Percentiles rank a stretch among this genome's conserved stretches.
phyloP scores from a whole-genome alignment of 2,113 vertebrate genomes.

The Monopterus albus region DNA sequence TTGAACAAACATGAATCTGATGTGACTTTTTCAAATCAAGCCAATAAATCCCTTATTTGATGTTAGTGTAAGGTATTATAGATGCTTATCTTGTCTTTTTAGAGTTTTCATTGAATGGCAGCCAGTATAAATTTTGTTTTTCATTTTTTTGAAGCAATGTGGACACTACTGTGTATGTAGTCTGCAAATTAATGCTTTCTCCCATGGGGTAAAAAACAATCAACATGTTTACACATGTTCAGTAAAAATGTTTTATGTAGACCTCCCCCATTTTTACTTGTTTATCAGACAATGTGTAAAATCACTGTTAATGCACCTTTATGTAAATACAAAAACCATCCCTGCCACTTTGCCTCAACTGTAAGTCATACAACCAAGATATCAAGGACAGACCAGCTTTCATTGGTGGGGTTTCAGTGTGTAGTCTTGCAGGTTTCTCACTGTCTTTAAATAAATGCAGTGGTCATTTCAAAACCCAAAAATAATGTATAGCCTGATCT shows the following conservation, averaged over 20 bases:
- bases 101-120: slow-evolving; percentile 10
- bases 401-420: neutral
- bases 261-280: too few species aligned
- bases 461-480: neutral
- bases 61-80: neutral
- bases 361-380: too few species aligned
- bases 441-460: neutral
- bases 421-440: too few species aligned
- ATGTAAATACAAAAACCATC: too few species aligned
- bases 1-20: slow-evolving; percentile 20
- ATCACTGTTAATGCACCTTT: slow-evolving; percentile 1
- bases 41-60: slow-evolving; percentile 27
- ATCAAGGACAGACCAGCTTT: neutral
- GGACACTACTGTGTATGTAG: slow-evolving; percentile 11
- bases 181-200: slow-evolving; percentile 1
- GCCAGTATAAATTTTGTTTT: neutral
- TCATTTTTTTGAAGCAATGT: too few species aligned
- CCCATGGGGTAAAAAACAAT: neutral
- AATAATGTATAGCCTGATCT: neutral
- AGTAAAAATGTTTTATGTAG: neutral
- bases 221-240: slow-evolving; percentile 15
- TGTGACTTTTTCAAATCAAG: slow-evolving; percentile 31
- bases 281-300: too few species aligned
- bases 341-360: too few species aligned
- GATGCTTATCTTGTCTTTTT: neutral